Evolutionary conservation across 2,113 vertebrate genomes (phyloP).

Genomic region (Pyrgilauda ruficollis): DNA sequence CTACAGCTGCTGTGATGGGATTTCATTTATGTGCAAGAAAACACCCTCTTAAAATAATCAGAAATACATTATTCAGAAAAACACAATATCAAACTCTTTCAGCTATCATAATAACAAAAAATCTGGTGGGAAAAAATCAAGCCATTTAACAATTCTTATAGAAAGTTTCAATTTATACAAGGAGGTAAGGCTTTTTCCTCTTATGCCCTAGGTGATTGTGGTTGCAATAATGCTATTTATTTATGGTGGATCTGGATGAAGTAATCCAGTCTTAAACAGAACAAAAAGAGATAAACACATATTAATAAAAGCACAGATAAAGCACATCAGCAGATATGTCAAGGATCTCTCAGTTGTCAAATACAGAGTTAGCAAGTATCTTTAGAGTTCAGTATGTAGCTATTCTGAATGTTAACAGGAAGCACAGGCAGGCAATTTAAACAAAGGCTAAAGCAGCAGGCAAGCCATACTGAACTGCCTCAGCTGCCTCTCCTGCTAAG

Average conservation of each 20-base stretch:
- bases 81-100: slow-evolving; percentile 1
- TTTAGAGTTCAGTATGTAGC: background rate
- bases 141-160: background rate
- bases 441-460: background rate
- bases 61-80: slow-evolving; percentile 22
- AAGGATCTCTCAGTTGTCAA: background rate
- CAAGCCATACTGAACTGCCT: background rate
- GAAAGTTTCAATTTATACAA: background rate
- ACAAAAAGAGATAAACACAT: background rate
- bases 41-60: slow-evolving; percentile 13
- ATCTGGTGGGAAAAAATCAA: background rate
- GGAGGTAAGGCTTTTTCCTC: background rate
- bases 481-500: background rate
- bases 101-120: slow-evolving; percentile 21
- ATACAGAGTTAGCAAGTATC: background rate
- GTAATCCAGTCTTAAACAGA: background rate
- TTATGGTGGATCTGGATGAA: background rate
- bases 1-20: slow-evolving; percentile 11
- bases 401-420: background rate
- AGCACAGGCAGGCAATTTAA: background rate
- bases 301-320: background rate
- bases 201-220: background rate
- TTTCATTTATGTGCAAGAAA: slow-evolving; percentile 18
- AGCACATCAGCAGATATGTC: background rate
- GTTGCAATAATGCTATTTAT: background rate